A percentile compares a stretch with the other conserved stretches of the same genome.
Conservation (phyloP, 53 echinoderm and acorn worm genomes). For the Luidia sarsii region DNA sequence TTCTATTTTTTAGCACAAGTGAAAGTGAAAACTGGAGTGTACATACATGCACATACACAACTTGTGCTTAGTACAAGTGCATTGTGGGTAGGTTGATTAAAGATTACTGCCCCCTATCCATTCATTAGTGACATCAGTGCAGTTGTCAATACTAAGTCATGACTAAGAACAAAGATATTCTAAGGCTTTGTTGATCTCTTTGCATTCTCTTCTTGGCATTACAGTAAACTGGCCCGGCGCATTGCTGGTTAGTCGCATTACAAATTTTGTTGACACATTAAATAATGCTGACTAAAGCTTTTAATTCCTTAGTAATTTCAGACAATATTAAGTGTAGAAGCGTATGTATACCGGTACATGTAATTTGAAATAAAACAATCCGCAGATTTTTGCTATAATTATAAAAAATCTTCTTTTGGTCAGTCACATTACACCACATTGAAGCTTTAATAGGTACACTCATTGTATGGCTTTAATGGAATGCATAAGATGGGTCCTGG, state of each 20-base stretch:
- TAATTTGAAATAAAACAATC: constrained; percentile 7
- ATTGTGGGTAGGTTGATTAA: background rate
- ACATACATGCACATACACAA: background rate
- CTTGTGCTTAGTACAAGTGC: constrained; percentile 7
- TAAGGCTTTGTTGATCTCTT: constrained; percentile 5
- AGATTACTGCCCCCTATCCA: constrained; percentile 1
- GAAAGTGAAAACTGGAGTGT: background rate
- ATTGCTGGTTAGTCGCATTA: constrained; percentile 19
- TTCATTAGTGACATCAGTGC: constrained; percentile 7
- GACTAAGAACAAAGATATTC: background rate
- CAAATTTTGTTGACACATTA: constrained; percentile 8
- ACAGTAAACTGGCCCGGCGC: constrained; percentile 1
- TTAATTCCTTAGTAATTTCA: background rate
- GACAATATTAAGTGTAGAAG: background rate
- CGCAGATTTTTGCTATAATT: background rate
- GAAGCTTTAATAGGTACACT: background rate
- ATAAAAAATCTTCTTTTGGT: background rate
- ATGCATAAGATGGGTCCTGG: background rate
- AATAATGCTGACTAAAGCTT: background rate
- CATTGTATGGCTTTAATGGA: background rate
- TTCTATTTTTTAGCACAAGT: background rate
- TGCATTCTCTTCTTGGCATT: constrained; percentile 20
- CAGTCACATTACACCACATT: constrained; percentile 4
- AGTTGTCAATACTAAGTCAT: background rate
- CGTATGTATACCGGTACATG: too few relatives aligned